phyloP scores from a whole-genome alignment of 2,113 vertebrate species.

The Ciconia boyciana region DNA sequence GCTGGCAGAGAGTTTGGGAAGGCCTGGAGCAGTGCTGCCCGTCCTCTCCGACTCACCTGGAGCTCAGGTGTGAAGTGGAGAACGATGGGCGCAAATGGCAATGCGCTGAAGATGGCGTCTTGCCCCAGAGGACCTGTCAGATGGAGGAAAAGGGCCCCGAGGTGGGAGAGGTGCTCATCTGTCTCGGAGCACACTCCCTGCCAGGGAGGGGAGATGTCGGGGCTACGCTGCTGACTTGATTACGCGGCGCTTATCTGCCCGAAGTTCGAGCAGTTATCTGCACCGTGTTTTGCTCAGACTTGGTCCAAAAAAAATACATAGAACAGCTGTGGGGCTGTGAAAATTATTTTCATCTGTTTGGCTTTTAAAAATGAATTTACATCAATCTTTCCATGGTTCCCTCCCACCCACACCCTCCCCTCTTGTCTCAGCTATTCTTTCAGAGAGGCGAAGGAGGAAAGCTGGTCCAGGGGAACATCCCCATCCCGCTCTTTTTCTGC shows the following conservation, averaged over 20 bases:
- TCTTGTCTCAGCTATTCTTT: conserved; percentile 23
- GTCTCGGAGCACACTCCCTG: rapidly evolving
- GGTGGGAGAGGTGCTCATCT: not conserved
- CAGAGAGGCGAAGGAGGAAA: not conserved
- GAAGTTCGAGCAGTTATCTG: not conserved
- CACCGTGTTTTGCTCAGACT: conserved; percentile 11
- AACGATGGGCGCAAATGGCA: not conserved
- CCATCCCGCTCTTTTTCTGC: not conserved
- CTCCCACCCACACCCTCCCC: conserved; percentile 55
- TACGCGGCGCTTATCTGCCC: not conserved
- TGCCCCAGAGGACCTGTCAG: not conserved
- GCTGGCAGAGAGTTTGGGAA: not conserved
- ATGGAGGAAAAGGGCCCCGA: not conserved
- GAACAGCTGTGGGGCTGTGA: conserved; percentile 71
- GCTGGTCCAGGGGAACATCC: not conserved
- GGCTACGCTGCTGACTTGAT: not conserved
- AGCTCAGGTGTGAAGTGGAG: not conserved
- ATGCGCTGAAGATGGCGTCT: rapidly evolving
- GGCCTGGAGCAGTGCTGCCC: rapidly evolving
- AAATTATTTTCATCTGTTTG: conserved; percentile 81
- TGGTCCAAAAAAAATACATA: conserved; percentile 59
- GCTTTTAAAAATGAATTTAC: conserved; percentile 72
- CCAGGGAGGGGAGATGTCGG: not conserved
- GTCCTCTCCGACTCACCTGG: not conserved
- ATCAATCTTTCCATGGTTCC: conserved; percentile 75